phyloP scores from a whole-genome alignment of 2,888 invertebrate genomes.

The Lepidocyrtinus sp. region DNA sequence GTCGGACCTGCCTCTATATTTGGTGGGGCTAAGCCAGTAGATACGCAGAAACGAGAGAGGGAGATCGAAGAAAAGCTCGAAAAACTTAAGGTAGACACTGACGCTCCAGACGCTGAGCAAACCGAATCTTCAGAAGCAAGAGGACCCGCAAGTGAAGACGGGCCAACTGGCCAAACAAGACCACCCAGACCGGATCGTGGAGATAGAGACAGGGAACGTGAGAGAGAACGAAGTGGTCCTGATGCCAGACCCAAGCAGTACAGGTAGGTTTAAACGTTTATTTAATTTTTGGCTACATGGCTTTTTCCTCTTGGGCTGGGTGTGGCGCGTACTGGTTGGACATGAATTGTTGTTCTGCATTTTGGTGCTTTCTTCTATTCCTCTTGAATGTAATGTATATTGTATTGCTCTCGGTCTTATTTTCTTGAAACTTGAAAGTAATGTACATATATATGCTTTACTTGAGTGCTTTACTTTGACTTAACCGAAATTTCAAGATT shows the following conservation, averaged over 20 bases:
- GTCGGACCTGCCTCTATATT: conserved; percentile 85
- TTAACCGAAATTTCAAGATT: too few relatives aligned
- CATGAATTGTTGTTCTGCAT: too few relatives aligned
- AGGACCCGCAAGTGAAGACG: not conserved
- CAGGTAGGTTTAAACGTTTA: conserved; percentile 19
- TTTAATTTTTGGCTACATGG: not conserved
- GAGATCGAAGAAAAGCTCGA: conserved; percentile 92
- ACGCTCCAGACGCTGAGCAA: conserved; percentile 66
- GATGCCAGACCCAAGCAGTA: conserved; percentile 29
- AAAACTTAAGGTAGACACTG: conserved; percentile 72
- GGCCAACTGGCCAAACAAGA: too few relatives aligned
- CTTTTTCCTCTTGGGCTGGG: not conserved
- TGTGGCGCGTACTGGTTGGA: conserved; percentile 2
- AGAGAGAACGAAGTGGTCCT: too few relatives aligned
- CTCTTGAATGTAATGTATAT: too few relatives aligned
- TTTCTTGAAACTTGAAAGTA: too few relatives aligned
- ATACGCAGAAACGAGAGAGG: conserved; percentile 90
- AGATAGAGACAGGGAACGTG: too few relatives aligned
- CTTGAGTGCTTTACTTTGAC: too few relatives aligned
- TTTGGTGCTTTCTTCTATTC: too few relatives aligned
- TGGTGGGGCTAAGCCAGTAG: conserved; percentile 95
- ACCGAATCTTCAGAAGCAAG: not conserved
- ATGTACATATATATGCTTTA: too few relatives aligned
- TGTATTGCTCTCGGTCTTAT: too few relatives aligned
- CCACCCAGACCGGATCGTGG: too few relatives aligned